Evolutionary conservation across 2,797 vertebrate species (phyloP), one percentile per base, ranked within the genome.

Genomic region (Eupleurogrammus muticus): DNA sequence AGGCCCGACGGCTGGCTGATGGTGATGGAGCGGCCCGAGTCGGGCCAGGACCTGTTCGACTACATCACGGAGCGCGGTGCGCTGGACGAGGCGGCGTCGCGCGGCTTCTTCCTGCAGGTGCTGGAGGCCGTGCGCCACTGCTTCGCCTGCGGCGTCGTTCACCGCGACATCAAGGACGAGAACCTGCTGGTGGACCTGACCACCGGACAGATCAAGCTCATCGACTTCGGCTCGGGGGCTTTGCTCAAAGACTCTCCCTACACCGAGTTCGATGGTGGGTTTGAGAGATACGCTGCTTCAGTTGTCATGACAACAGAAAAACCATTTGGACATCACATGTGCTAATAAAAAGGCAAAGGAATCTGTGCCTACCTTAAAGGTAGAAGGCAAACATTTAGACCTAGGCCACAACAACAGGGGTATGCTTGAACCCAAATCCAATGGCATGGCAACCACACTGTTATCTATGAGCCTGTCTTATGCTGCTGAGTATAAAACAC

Each of bases 161-260:
- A 98, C 84, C 83, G 96, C 5, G 97, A 98, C 89, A 96, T 98
- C 85, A 98, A 98, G 86, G 97, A 98, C 28, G 97, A 98, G 81
- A 98, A 98, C 81, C 94, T 98, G 70, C 93, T 98, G 65, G 96
- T 97, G 88, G 97, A 98, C 48, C 91, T 97, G 66, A 85, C 95
- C 75, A 95, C 93, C 0, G 96, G 96, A 7, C 95, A 96, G 75
- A 93, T 98, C 32, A 97, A 96, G 83, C 96, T 98, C 49, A 97
- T 98, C 19, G 97, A 98, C 90, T 98, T 98, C 21, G 97, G 97
- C 35, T 98, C 97, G 0, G 97, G 96, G 24, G 96, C 97, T 1
- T 86, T 97, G 14, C 97, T 98, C 74, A 96, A 96, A 93, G 97
- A 97, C 91, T 94, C 96, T 0, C 95, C 96, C 59, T 98, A 98